These are phyloP conservation scores for Zosterops lateralis DNA, from an alignment of 2,113 vertebrate genomes.

Conservation along the genomic window DNA sequence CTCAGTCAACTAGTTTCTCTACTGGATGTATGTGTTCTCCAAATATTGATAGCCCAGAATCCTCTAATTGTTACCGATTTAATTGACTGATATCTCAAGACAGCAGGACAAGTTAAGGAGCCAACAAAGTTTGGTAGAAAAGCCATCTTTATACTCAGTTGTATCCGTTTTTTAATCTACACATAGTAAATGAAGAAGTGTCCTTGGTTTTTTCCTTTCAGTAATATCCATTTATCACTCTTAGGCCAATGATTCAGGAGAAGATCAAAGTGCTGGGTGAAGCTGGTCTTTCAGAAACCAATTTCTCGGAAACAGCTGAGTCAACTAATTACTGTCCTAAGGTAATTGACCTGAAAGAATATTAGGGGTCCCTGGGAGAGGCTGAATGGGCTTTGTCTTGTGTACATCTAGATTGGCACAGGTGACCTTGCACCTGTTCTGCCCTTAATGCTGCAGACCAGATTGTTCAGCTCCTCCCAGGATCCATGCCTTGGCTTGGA, in stretches of 20 bases:
- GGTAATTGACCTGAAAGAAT: constrained; percentile 71
- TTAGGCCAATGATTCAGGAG: constrained; percentile 92
- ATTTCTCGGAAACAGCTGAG: constrained; percentile 84
- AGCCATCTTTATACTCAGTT: not conserved
- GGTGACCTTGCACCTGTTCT: not conserved
- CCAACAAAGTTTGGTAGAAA: not conserved
- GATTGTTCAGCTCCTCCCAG: not conserved
- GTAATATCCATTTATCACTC: not conserved
- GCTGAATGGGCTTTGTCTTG: not conserved
- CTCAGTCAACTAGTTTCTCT: not conserved
- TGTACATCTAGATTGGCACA: not conserved
- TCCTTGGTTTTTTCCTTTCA: not conserved
- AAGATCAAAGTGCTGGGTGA: constrained; percentile 92
- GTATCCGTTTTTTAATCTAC: not conserved
- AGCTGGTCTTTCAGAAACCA: constrained; percentile 90
- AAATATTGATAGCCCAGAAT: not conserved
- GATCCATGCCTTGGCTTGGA: not conserved
- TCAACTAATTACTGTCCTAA: constrained; percentile 81
- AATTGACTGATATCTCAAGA: not conserved
- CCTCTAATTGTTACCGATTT: not conserved
- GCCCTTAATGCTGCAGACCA: not conserved
- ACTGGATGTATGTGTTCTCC: not conserved
- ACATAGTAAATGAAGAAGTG: not conserved
- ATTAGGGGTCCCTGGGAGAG: not conserved
- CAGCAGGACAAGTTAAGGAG: not conserved